These are phyloP conservation scores for Hyposoter didymator DNA, from an alignment of 2,888 invertebrate species.

Conservation along the genomic window DNA sequence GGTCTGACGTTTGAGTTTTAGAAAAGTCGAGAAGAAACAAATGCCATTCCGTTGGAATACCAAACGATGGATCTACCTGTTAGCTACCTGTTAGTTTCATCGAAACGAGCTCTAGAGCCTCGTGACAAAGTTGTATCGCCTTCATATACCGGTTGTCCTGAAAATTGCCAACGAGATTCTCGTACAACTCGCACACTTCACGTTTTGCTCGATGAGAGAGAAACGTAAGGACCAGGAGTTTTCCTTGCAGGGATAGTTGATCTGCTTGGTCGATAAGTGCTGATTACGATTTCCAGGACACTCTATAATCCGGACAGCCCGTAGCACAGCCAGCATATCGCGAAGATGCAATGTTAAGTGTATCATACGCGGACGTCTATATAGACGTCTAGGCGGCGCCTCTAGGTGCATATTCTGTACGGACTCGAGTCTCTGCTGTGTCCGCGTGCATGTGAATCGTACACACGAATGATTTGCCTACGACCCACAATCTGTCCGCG, in stretches of 20 bases:
- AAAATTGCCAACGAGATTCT: background rate
- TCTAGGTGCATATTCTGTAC: conserved; percentile 33
- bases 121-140: background rate
- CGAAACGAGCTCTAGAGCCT: conserved; percentile 1
- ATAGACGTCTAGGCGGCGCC: conserved; percentile 11
- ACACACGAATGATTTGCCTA: conserved; percentile 40
- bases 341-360: conserved; percentile 20
- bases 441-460: conserved; percentile 28
- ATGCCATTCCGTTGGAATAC: background rate
- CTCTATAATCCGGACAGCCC: background rate
- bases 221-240: background rate
- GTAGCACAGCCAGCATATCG: background rate
- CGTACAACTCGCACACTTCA: background rate
- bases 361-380: conserved; percentile 3
- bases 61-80: background rate
- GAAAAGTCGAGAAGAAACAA: background rate
- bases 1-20: background rate
- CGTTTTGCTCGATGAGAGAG: background rate
- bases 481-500: conserved; percentile 34
- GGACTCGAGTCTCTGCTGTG: background rate
- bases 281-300: conserved; percentile 1
- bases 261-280: background rate
- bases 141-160: background rate
- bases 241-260: background rate
- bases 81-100: background rate